Evolutionary conservation across 2,797 vertebrate species (phyloP), one percentile per base, ranked within the genome.

Genomic region (Artibeus jamaicensis): DNA sequence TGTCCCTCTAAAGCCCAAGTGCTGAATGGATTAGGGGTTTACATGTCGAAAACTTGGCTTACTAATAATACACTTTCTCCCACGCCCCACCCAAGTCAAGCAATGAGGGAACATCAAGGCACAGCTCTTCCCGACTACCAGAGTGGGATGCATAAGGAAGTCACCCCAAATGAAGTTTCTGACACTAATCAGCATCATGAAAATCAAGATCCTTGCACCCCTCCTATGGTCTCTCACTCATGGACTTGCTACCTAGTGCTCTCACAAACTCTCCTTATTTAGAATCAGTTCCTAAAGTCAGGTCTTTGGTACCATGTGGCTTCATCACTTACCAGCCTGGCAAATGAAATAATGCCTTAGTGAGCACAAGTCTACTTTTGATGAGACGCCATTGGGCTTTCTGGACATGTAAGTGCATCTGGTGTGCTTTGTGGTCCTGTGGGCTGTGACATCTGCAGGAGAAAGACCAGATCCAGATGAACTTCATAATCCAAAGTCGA

Each of bases 291-390:
- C 93, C 65, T 37, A 67, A 78, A 37, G 29, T 42, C 78, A 73
- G 32, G 65, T 44, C 21, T 62, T 71, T 67, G 39, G 42, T 16
- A 37, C 59, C 26, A 62, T 7, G 26, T 4, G 81, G 65, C 6
- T 62, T 48, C 8, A 85, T 62, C 42, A 86, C 96, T 96, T 86
- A 97, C 97, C 94, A 11, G 62, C 21, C 68, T 96, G 96, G 87
- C 96, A 98, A 65, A 96, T 86, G 90, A 98, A 97, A 42, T 92
- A 71, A 70, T 93, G 88, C 22, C 5, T 1, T 37, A 22, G 6
- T 0, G 15, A 67, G 46, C 96, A 97, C 0, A 2, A 0, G 19
- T 53, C 76, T n/a, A 2, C 3, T 76, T 65, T 7, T 3, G n/a
- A 14, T 16, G 32, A 46, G 59, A 91, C 16, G 26, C 2, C 4